Base-by-base conservation (phyloP, 2,888 invertebrate species). In the Athalia rosae region DNA sequence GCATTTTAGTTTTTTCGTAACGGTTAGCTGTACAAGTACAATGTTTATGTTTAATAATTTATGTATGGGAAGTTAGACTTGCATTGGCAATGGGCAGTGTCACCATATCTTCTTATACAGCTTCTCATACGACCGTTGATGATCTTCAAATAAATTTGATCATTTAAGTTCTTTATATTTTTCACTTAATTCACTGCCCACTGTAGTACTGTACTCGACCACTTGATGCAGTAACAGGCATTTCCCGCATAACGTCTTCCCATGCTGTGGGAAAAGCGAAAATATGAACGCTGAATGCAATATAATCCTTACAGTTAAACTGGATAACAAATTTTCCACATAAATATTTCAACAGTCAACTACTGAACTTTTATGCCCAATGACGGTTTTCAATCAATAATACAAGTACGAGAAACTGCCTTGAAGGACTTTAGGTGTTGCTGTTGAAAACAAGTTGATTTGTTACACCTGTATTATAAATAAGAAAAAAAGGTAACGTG, bases 191-290 rank as follows among this genome's bases (percentile, higher is more conserved):
- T 89, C 90, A 91, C 86, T 92, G 91, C 86, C 92, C 93, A 85
- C 90, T 92, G 86, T 93, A 93, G 90, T 92, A 92, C 87, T 92
- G 91, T 80, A 93, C 92, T 87, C 92, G 91, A 82, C 91, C 91
- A 80, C 91, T 91, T 67, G 88, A 86, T 73, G 89, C 92, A 73
- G 87, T 87, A 76, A 85, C 84, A 66, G 88, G 86, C 82, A 89
- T 87, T 81, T 90, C 90, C 78, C 87, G 85, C 87, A 94, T 90
- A 85, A 94, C 92, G 85, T 95, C 95, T 84, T 94, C 94, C 95
- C 95, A 95, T 77, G 95, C 95, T 95, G 92, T 71, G 91, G 83
- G 48, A 81, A 81, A 81, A 73, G 76, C 79, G 79, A 79, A 71
- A 48, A 63, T 9, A 45, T 15, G 8, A 9, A 28, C 28, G 28